phyloP scores from a whole-genome alignment of 2,113 vertebrate genomes.

The Pitta sordida region DNA sequence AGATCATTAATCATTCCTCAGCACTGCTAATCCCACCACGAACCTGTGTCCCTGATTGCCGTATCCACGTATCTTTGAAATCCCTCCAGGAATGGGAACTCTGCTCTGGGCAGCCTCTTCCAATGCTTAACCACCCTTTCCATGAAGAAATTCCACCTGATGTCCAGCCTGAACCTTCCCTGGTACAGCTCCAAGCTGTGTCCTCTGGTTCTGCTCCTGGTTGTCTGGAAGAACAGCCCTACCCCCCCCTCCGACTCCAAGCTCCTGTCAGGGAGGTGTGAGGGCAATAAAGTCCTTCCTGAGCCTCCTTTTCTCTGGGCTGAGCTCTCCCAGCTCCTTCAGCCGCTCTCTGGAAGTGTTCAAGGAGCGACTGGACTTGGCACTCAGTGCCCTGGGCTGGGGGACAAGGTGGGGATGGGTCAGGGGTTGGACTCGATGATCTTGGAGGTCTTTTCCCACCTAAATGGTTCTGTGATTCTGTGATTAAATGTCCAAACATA shows the following conservation, averaged over 20 bases:
- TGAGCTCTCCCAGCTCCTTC: background rate
- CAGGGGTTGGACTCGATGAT: background rate
- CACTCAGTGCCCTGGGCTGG: background rate
- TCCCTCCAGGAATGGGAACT: background rate
- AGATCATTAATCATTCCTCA: accelerated
- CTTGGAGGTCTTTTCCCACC: background rate
- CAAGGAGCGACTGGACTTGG: background rate
- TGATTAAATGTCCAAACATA: background rate
- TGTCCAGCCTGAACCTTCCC: background rate
- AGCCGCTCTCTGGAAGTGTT: accelerated
- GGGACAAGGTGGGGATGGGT: accelerated
- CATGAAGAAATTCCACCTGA: background rate
- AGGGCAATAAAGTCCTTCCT: background rate
- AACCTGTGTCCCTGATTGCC: background rate
- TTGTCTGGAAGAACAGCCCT: background rate
- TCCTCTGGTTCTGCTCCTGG: accelerated
- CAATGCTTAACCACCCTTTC: background rate
- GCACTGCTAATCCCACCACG: background rate
- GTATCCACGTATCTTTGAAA: background rate
- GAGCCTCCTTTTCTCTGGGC: background rate
- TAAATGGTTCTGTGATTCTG: background rate
- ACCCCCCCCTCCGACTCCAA: background rate
- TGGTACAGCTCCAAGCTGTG: accelerated
- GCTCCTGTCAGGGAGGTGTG: background rate
- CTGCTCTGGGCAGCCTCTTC: background rate